phyloP scores from a whole-genome alignment of 2,888 invertebrate species.

The Eustalomyia histrio region DNA sequence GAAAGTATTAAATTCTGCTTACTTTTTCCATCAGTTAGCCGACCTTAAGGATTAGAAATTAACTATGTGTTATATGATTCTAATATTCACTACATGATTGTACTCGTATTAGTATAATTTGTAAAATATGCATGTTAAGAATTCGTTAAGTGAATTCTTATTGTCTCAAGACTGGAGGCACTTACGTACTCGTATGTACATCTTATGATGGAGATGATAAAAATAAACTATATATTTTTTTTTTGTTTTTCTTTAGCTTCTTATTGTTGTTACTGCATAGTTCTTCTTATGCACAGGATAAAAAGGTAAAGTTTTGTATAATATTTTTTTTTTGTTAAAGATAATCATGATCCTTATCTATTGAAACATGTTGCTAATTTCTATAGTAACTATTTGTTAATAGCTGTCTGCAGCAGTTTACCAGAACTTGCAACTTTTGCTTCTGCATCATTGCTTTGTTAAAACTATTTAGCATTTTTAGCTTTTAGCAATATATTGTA shows the following conservation, averaged over 20 bases:
- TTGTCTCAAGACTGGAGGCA: slow-evolving; percentile 50
- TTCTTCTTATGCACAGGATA: neutral
- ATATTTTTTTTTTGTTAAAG: slow-evolving; percentile 8
- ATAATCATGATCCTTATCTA: slow-evolving; percentile 64
- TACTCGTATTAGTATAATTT: slow-evolving; percentile 45
- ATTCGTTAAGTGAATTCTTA: slow-evolving; percentile 62
- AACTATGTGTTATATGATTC: neutral
- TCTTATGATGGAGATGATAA: neutral
- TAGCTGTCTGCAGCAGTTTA: slow-evolving; percentile 29
- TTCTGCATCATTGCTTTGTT: slow-evolving; percentile 25
- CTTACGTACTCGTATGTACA: neutral
- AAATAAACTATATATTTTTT: neutral
- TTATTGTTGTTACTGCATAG: neutral
- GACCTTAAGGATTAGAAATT: neutral
- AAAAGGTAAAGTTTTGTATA: neutral
- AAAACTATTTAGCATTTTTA: slow-evolving; percentile 48
- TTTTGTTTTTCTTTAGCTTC: neutral
- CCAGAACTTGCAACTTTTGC: neutral
- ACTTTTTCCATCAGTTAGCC: too few species aligned
- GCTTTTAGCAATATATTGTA: slow-evolving; percentile 41
- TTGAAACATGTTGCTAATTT: slow-evolving; percentile 63
- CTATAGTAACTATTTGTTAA: slow-evolving; percentile 61
- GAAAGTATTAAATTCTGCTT: too few species aligned
- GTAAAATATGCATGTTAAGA: slow-evolving; percentile 63
- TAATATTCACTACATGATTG: neutral